These are phyloP conservation scores for Peromyscus aztecus DNA, from an alignment of 2,797 vertebrate species.

Conservation along the genomic window DNA sequence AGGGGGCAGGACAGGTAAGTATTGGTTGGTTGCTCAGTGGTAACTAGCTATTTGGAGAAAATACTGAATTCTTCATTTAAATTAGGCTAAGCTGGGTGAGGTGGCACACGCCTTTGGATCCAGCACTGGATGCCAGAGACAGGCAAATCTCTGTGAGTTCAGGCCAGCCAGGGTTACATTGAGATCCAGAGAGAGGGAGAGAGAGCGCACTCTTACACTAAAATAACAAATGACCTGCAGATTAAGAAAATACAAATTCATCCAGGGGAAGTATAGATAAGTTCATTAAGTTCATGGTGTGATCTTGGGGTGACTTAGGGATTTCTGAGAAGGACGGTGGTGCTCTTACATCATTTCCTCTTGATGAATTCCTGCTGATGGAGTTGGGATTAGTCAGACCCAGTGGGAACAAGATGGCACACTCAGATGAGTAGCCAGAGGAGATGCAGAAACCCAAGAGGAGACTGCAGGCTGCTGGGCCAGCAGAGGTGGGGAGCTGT, in stretches of 20 bases:
- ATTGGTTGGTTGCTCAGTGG: neutral
- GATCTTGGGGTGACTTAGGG: slow-evolving; percentile 4
- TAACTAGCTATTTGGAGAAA: neutral
- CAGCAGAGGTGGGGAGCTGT: neutral
- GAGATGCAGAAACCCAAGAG: neutral
- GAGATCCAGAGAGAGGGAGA: neutral
- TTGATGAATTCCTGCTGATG: neutral
- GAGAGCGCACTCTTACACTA: neutral
- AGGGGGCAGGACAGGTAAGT: neutral
- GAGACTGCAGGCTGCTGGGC: neutral
- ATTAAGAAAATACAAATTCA: neutral
- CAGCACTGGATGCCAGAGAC: neutral
- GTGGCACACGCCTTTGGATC: neutral
- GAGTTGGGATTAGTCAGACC: neutral
- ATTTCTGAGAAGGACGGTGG: neutral
- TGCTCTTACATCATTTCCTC: neutral
- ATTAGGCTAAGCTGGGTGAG: neutral
- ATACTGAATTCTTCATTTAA: slow-evolving; percentile 12
- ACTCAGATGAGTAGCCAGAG: neutral
- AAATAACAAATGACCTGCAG: slow-evolving; percentile 28
- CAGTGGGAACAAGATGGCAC: neutral
- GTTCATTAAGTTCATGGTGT: neutral
- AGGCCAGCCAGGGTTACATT: neutral
- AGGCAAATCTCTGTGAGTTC: neutral
- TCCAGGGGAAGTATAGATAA: neutral